These are phyloP conservation scores for Hedya salicella DNA, from an alignment of 2,888 invertebrate genomes.

Conservation along the genomic window DNA sequence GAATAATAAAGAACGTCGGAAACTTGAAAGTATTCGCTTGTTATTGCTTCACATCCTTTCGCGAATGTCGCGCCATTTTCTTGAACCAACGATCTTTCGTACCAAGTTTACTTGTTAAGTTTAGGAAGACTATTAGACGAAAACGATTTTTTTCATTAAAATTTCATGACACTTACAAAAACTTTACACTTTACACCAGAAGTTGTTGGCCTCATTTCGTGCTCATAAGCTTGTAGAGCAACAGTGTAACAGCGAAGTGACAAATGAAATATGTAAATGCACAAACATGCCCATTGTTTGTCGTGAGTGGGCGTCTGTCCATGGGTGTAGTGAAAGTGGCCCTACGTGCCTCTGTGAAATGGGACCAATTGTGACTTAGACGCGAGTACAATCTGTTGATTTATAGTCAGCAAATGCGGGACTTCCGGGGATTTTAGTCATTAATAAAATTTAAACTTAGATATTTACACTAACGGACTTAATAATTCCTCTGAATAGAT, in stretches of 20 bases:
- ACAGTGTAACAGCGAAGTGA: conserved; percentile 29
- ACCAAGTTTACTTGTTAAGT: too few species aligned
- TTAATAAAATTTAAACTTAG: background rate
- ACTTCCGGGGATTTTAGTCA: conserved; percentile 1
- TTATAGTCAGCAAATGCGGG: conserved; percentile 14
- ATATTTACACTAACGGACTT: background rate
- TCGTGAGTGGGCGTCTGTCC: conserved; percentile 36
- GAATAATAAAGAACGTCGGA: conserved; percentile 61
- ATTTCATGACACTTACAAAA: conserved; percentile 10
- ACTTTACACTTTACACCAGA: conserved; percentile 10
- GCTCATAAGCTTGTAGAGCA: conserved; percentile 30
- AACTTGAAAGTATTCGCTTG: conserved; percentile 55
- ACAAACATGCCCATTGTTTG: conserved; percentile 41
- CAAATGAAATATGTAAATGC: conserved; percentile 38
- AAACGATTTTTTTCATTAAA: too few species aligned
- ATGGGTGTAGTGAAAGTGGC: conserved; percentile 43
- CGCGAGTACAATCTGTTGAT: conserved; percentile 24
- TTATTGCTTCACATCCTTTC: conserved; percentile 45
- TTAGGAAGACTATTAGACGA: too few species aligned
- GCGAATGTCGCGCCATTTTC: conserved; percentile 27
- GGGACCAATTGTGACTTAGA: conserved; percentile 30
- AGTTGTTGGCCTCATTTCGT: conserved; percentile 23
- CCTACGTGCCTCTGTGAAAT: conserved; percentile 32
- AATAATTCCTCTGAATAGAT: background rate
- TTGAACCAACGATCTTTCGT: conserved; percentile 12